Conservation (phyloP, 2,888 invertebrate genomes). For the Germaria angustata region DNA sequence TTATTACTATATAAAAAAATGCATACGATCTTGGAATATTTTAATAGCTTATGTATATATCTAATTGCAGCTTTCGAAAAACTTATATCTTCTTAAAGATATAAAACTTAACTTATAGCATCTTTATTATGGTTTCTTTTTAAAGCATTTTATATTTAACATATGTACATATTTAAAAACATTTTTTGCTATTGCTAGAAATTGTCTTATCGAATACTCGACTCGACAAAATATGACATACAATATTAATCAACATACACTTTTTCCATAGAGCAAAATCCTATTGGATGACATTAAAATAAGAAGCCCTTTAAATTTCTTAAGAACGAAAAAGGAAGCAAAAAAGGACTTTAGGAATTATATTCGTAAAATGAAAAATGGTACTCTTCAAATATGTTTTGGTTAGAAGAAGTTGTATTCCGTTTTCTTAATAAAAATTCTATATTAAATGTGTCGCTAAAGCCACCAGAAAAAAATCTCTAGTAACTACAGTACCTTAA, state of each 20-base stretch:
- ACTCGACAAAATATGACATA: constrained; percentile 20
- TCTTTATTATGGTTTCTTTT: background rate
- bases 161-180: background rate
- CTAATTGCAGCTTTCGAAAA: too few species aligned
- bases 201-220: too few species aligned
- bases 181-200: background rate
- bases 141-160: background rate
- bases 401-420: background rate
- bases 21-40: too few species aligned
- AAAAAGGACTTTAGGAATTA: background rate
- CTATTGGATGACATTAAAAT: background rate
- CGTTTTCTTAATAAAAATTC: constrained; percentile 2
- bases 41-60: too few species aligned
- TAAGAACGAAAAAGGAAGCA: background rate
- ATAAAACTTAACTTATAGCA: too few species aligned
- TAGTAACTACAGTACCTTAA: too few species aligned
- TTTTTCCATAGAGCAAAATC: background rate
- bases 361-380: constrained; percentile 24
- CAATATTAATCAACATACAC: constrained; percentile 34
- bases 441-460: constrained; percentile 8
- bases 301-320: constrained; percentile 21
- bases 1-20: too few species aligned
- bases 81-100: too few species aligned
- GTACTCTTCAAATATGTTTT: constrained; percentile 17
- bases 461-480: background rate